Base-by-base conservation (phyloP, 2,797 vertebrate genomes). In the Galaxias olidus region DNA sequence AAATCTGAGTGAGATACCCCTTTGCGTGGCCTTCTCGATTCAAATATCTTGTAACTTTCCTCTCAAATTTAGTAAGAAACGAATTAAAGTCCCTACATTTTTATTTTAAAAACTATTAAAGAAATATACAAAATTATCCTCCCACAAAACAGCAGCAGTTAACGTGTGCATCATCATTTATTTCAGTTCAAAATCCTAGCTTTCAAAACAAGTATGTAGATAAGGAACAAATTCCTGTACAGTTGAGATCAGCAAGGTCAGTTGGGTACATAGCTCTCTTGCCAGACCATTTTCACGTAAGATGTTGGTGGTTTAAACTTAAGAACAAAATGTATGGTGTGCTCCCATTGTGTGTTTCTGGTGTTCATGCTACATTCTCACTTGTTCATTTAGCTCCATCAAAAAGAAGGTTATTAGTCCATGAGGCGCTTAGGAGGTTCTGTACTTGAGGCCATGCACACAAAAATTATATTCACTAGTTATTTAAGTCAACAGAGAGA, bases 171-270 rank as follows among this genome's bases (percentile, higher is more conserved):
- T 96, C 88, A 92, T 91, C 92, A 77, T 97, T 97, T 98, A 98
- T 98, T 98, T 90, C 93, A 93, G 86, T 95, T 94, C 91, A 93
- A 94, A 94, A 85, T 93, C 90, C 94, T 92, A 93, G 92, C 92
- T 82, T 93, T 92, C 91, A 95, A 94, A 93, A 94, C 92, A 94
- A 83, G 89, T 91, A 83, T 80, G 87, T 87, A 76, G 86, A 85
- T 85, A 90, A 92, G 89, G 90, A 89, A 85, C 83, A 53, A 72
- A 80, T 85, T 89, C 86, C 87, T 94, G 88, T 83, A 90, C 88
- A 93, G 91, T 92, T 90, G 91, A 95, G 92, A 91, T 91, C 85
- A 89, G 73, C 81, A 87, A 87, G 84, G 86, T 88, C 83, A 78
- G 82, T 90, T 85, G 90, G 78, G 83, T 92, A 93, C 91, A 93